Evolutionary conservation across 2,113 vertebrate genomes (phyloP).

Genomic region (Dunckerocampus dactyliophorus): DNA sequence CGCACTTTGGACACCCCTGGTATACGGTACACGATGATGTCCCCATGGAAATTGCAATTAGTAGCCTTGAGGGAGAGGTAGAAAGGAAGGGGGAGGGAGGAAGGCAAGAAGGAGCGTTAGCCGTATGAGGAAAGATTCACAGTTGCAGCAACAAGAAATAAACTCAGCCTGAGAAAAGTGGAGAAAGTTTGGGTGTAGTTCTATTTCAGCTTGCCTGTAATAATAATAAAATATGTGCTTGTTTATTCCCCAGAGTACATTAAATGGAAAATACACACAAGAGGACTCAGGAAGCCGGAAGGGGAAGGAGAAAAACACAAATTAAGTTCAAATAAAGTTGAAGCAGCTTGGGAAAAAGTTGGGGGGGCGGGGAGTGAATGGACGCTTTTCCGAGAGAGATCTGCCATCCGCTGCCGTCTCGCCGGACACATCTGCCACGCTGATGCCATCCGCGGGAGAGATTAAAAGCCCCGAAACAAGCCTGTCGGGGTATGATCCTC

Average conservation of each 20-base stretch:
- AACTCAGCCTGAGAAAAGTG: conserved; percentile 38
- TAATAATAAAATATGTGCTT: conserved; percentile 12
- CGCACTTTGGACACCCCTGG: no score
- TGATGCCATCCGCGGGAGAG: conserved; percentile 45
- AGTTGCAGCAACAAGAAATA: background rate
- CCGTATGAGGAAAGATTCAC: no score
- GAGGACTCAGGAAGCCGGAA: conserved; percentile 31
- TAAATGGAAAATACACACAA: conserved; percentile 20
- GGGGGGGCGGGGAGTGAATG: conserved; percentile 14
- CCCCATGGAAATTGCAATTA: no score
- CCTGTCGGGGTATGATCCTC: conserved; percentile 21
- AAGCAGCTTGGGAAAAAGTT: conserved; percentile 18
- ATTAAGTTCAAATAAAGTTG: conserved; percentile 22
- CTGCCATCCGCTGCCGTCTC: conserved; percentile 56
- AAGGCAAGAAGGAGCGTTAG: no score
- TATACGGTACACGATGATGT: no score
- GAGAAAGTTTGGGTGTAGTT: conserved; percentile 26
- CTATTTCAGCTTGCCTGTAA: conserved; percentile 25
- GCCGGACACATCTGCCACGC: conserved; percentile 43
- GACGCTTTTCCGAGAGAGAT: conserved; percentile 51
- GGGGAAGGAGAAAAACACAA: conserved; percentile 26
- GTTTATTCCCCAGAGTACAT: conserved; percentile 34
- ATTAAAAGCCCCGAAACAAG: conserved; percentile 53
- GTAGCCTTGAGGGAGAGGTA: no score
- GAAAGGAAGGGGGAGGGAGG: no score